Evolutionary conservation across 2,113 vertebrate genomes (phyloP).

Genomic region (Zootoca vivipara): DNA sequence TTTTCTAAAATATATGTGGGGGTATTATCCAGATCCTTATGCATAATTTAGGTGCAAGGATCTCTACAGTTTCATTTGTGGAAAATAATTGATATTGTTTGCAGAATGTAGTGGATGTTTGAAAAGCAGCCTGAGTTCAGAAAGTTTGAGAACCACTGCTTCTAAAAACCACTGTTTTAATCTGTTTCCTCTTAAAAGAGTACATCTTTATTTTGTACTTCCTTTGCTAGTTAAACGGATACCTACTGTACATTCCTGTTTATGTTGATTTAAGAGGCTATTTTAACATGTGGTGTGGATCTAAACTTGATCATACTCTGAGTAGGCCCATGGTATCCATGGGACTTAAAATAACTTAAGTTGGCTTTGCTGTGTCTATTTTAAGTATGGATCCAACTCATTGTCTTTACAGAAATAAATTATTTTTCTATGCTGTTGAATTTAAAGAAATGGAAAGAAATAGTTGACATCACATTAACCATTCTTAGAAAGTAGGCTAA

Average conservation of each 20-base stretch:
- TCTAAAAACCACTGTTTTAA: neutral
- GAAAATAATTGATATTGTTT: neutral
- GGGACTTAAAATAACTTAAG: neutral
- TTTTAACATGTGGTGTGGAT: neutral
- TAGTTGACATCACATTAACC: neutral
- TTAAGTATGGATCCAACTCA: neutral
- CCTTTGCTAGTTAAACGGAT: neutral
- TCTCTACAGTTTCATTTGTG: neutral
- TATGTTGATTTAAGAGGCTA: neutral
- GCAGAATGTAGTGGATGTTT: neutral
- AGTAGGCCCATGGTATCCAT: neutral
- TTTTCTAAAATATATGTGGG: neutral
- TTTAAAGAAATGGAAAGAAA: neutral
- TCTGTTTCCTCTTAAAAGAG: neutral
- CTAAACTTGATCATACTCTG: neutral
- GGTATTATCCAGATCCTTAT: neutral
- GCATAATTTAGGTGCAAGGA: neutral
- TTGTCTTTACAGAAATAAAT: neutral
- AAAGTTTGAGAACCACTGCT: neutral
- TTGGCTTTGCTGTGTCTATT: neutral
- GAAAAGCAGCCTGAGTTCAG: neutral
- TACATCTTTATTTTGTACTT: neutral
- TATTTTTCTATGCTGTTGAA: neutral
- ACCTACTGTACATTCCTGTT: neutral
- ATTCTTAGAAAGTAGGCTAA: neutral